Conservation (phyloP, 2,888 invertebrate species). For the Heteromurus nitidus region DNA sequence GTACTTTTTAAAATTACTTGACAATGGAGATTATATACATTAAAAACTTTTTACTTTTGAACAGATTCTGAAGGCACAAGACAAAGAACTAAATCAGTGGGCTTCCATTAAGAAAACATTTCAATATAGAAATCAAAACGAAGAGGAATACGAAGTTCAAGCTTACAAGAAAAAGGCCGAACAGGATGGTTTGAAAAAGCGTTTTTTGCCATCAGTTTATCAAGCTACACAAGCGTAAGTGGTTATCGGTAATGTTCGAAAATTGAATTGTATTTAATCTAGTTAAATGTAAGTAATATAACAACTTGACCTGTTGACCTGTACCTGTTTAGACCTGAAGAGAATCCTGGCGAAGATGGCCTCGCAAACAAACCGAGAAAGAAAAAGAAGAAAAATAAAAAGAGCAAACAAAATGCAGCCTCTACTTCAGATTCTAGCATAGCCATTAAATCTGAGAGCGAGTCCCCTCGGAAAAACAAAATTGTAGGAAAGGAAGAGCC, state of each 20-base stretch:
- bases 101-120: conserved; percentile 91
- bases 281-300: too few species aligned
- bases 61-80: conserved; percentile 92
- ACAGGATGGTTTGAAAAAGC: conserved; percentile 85
- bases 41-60: conserved; percentile 73
- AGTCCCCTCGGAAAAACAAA: too few species aligned
- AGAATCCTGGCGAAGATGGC: conserved; percentile 20
- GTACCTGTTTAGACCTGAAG: background rate
- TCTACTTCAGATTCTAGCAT: background rate
- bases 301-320: too few species aligned
- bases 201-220: conserved; percentile 87
- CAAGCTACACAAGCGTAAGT: conserved; percentile 70
- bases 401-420: conserved; percentile 4
- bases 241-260: too few species aligned
- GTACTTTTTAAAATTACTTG: too few species aligned
- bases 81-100: conserved; percentile 96
- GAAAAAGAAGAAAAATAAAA: conserved; percentile 52
- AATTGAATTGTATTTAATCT: too few species aligned
- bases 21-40: too few species aligned
- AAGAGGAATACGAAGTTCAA: conserved; percentile 87
- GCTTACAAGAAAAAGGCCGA: conserved; percentile 85
- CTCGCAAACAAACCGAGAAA: conserved; percentile 25
- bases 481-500: too few species aligned
- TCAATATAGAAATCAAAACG: conserved; percentile 84
- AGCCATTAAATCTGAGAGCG: background rate